Evolutionary conservation across 2,797 vertebrate genomes (phyloP).

Genomic region (Myripristis jacobus): DNA sequence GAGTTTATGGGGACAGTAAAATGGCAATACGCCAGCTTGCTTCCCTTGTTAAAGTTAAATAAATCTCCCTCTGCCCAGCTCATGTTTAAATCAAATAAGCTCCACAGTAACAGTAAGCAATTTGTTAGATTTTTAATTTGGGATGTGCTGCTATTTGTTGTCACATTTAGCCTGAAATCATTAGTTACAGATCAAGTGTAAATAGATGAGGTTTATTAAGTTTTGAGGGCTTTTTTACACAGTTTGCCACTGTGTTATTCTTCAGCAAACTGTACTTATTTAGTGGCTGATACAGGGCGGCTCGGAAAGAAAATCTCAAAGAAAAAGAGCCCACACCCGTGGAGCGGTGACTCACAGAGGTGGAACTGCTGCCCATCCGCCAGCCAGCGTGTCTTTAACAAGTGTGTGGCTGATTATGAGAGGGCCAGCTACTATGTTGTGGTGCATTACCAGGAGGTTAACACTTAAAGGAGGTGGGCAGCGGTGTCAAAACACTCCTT

Average conservation of each 20-base stretch:
- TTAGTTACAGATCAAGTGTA: conserved; percentile 16
- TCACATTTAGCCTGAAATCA: conserved; percentile 27
- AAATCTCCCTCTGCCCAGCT: conserved; percentile 28
- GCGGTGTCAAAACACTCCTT: not conserved
- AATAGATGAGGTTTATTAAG: conserved; percentile 10
- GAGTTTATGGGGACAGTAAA: conserved; percentile 19
- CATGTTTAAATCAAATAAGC: conserved; percentile 49
- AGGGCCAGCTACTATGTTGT: not conserved
- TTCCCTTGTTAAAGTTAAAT: conserved; percentile 26
- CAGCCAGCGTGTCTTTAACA: too few species aligned
- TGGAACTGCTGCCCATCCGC: too few species aligned
- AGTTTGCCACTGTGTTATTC: too few species aligned
- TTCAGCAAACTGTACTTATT: too few species aligned
- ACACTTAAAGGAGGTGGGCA: not conserved
- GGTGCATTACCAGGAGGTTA: not conserved
- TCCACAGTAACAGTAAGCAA: conserved; percentile 1
- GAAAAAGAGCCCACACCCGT: too few species aligned
- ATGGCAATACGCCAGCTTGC: not conserved
- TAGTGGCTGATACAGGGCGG: not conserved
- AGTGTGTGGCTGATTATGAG: not conserved
- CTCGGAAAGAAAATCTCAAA: too few species aligned
- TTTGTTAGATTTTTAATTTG: conserved; percentile 49
- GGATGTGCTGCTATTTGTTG: conserved; percentile 12
- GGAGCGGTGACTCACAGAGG: too few species aligned
- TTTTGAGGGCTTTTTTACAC: too few species aligned